A percentile compares a stretch with the other conserved stretches of the same genome.
Evolutionary conservation across 2,888 invertebrate species (phyloP).

Genomic region (Buathra laborator): DNA sequence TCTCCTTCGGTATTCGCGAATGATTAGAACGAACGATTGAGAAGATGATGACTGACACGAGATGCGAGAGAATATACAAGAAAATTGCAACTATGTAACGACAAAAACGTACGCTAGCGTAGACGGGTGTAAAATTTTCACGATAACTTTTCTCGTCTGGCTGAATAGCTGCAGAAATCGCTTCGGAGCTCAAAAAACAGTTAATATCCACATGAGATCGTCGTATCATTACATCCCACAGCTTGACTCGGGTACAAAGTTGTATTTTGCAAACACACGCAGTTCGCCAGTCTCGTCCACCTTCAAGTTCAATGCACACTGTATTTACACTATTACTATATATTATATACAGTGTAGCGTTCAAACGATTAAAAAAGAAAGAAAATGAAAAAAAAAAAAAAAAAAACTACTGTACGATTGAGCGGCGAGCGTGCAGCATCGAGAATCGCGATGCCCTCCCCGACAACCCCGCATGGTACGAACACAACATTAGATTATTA

Average conservation of each 20-base stretch:
- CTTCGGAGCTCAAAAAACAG: conserved; percentile 4
- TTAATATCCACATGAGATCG: conserved; percentile 1
- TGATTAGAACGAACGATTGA: background rate
- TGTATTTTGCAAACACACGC: conserved; percentile 35
- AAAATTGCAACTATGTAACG: conserved; percentile 7
- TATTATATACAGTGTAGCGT: conserved; percentile 20
- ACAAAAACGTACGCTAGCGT: background rate
- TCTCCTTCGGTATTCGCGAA: background rate
- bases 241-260: background rate
- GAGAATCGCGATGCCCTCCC: conserved; percentile 57
- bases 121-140: background rate
- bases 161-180: background rate
- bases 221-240: conserved; percentile 1
- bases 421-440: conserved; percentile 59
- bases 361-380: background rate
- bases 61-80: background rate
- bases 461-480: conserved; percentile 42
- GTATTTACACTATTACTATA: conserved; percentile 25
- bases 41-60: conserved; percentile 27
- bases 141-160: background rate
- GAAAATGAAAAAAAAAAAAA: background rate
- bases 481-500: conserved; percentile 22
- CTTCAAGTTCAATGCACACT: conserved; percentile 36
- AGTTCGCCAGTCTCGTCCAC: conserved; percentile 22
- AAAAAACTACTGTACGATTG: conserved; percentile 35